Evolutionary conservation across 2,113 vertebrate species (phyloP).

Genomic region (Tachysurus fulvidraco): DNA sequence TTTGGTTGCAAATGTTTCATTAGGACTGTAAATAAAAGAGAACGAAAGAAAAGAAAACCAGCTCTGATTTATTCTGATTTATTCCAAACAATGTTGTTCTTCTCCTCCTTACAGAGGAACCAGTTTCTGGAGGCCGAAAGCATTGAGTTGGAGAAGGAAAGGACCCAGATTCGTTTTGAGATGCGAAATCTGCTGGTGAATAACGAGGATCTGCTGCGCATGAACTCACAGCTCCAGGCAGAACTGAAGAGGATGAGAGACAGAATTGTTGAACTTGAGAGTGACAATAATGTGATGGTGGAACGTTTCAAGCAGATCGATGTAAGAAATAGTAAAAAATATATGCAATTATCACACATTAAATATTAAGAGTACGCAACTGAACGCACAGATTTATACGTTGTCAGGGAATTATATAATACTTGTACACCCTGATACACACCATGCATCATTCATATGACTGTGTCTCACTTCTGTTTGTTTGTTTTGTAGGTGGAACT

Average conservation of each 20-base stretch:
- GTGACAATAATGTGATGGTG: constrained; percentile 58
- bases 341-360: too few relatives aligned
- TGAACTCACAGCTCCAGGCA: constrained; percentile 68
- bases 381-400: background rate
- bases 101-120: constrained; percentile 67
- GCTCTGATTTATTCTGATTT: background rate
- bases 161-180: constrained; percentile 76
- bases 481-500: constrained; percentile 66
- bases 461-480: background rate
- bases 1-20: background rate
- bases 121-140: constrained; percentile 79
- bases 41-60: background rate
- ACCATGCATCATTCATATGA: background rate
- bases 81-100: background rate
- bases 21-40: background rate
- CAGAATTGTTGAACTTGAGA: constrained; percentile 68
- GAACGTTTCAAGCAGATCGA: constrained; percentile 68
- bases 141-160: constrained; percentile 75
- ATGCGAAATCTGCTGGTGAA: constrained; percentile 75
- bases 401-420: background rate
- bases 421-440: background rate
- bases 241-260: constrained; percentile 71
- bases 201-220: constrained; percentile 74
- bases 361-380: background rate
- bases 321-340: constrained; percentile 51